Conservation (phyloP, 2,113 vertebrate species). For the Leptobrachium leishanense region DNA sequence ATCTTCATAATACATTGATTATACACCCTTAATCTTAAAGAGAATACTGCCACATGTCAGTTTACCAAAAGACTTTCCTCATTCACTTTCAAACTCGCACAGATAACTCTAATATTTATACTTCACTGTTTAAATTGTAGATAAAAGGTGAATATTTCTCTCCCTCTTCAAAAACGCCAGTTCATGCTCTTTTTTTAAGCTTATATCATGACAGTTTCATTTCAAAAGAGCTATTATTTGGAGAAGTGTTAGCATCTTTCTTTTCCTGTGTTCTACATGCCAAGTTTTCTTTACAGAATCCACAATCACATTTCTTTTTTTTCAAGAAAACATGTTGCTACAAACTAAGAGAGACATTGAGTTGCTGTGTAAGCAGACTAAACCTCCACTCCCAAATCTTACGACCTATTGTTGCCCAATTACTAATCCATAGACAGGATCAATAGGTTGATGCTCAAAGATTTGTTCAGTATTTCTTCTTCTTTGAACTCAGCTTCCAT, state of each 20-base stretch:
- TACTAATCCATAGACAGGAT: slow-evolving; percentile 41
- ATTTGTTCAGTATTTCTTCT: slow-evolving; percentile 26
- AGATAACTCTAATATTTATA: slow-evolving; percentile 39
- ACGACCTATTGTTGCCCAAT: slow-evolving; percentile 40
- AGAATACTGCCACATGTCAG: slow-evolving; percentile 22
- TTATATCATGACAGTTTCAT: slow-evolving; percentile 23
- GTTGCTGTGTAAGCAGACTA: slow-evolving; percentile 35
- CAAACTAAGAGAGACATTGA: slow-evolving; percentile 26
- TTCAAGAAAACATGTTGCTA: slow-evolving; percentile 33
- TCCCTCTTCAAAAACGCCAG: slow-evolving; percentile 29
- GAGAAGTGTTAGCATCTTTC: slow-evolving; percentile 33
- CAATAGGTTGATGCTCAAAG: slow-evolving; percentile 39
- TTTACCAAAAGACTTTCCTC: background rate
- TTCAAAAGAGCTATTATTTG: slow-evolving; percentile 28
- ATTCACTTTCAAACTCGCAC: background rate
- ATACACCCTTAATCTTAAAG: background rate
- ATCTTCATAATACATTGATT: background rate
- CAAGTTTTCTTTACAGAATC: slow-evolving; percentile 29
- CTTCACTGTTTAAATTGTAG: slow-evolving; percentile 41
- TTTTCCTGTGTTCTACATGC: slow-evolving; percentile 28
- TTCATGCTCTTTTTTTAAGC: background rate
- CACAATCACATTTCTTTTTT: slow-evolving; percentile 17
- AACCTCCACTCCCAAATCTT: slow-evolving; percentile 35
- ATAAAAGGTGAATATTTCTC: slow-evolving; percentile 23
- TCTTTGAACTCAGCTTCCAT: slow-evolving; percentile 41